Percentiles rank a stretch among this genome's conserved stretches.
Conservation (phyloP, 2,888 invertebrate genomes). For the Drosophila maculinotata region DNA sequence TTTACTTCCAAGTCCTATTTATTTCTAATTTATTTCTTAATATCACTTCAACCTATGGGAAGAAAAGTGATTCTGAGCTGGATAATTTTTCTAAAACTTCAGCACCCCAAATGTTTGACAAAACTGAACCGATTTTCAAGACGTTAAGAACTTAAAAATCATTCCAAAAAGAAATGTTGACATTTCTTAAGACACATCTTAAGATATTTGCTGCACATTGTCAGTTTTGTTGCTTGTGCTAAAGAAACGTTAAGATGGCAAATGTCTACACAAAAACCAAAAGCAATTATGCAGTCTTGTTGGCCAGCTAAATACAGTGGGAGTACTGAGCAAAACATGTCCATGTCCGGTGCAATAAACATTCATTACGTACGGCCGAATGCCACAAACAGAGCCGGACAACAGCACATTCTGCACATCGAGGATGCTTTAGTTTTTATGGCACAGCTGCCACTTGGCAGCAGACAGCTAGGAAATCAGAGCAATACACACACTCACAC, state of each 20-base stretch:
- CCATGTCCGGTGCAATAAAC: constrained; percentile 79
- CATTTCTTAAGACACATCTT: background rate
- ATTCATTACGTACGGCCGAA: constrained; percentile 77
- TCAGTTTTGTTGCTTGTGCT: constrained; percentile 23
- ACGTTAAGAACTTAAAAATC: too few species aligned
- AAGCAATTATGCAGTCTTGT: constrained; percentile 74
- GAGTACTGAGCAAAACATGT: constrained; percentile 70
- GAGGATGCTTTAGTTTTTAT: constrained; percentile 67
- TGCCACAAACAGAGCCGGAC: constrained; percentile 76
- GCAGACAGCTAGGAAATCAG: constrained; percentile 73
- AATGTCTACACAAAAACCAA: constrained; percentile 52
- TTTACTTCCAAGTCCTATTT: too few species aligned
- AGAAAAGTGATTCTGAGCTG: too few species aligned
- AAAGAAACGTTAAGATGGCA: constrained; percentile 48
- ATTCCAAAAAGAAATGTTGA: background rate
- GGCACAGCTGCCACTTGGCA: constrained; percentile 76
- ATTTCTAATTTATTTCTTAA: too few species aligned
- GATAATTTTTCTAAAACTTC: too few species aligned
- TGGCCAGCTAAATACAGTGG: constrained; percentile 55
- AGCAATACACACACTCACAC: constrained; percentile 47
- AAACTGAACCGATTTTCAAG: too few species aligned
- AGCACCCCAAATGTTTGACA: too few species aligned
- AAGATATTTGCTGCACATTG: background rate
- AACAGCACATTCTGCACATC: constrained; percentile 27
- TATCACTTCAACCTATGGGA: too few species aligned